phyloP scores from a whole-genome alignment of 2,888 invertebrate genomes.

The Pterobdella sp. region DNA sequence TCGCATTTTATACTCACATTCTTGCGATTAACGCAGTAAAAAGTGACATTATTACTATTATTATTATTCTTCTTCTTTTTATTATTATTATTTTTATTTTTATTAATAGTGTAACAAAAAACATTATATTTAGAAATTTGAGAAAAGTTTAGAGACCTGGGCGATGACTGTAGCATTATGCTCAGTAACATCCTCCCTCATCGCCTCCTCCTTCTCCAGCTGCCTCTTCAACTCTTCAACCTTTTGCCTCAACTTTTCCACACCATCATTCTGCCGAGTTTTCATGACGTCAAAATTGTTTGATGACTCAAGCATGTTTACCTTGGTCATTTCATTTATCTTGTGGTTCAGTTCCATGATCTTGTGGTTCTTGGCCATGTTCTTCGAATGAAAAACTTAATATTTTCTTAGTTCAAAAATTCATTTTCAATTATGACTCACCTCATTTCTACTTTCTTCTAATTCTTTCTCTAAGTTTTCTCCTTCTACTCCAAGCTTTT shows the following conservation, averaged over 20 bases:
- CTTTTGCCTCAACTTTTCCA: not conserved
- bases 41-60: not conserved
- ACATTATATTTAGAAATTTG: not conserved
- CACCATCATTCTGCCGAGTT: not conserved
- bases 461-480: not conserved
- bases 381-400: no score
- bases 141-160: not conserved
- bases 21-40: not conserved
- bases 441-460: not conserved
- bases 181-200: slow-evolving; percentile 14
- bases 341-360: no score
- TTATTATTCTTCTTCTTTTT: no score
- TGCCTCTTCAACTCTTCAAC: slow-evolving; percentile 9
- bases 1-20: not conserved
- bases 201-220: slow-evolving; percentile 21
- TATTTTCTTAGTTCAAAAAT: no score
- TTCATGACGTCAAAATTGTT: no score
- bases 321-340: no score
- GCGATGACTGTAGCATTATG: not conserved
- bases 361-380: no score
- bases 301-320: no score
- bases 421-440: not conserved
- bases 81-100: not conserved
- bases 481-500: not conserved
- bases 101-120: not conserved